Conservation (phyloP, 1,140 invertebrate genomes). For the Anoplophora glabripennis region DNA sequence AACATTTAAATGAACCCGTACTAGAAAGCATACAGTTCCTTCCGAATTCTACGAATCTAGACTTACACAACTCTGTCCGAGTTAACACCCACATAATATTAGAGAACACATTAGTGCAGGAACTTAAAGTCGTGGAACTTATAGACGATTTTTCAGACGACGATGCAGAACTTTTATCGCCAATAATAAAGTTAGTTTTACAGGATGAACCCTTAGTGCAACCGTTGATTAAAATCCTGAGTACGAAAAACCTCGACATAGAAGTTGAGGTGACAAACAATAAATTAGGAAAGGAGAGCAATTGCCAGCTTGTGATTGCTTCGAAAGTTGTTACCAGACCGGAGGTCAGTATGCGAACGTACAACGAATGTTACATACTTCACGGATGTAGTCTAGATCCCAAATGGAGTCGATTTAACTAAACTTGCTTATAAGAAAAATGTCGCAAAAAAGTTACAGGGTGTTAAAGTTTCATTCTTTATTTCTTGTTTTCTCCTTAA, state of each 20-base stretch:
- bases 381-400: too few relatives aligned
- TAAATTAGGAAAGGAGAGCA: conserved; percentile 57
- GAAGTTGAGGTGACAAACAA: conserved; percentile 59
- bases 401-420: too few relatives aligned
- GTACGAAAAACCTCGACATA: conserved; percentile 32
- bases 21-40: conserved; percentile 74
- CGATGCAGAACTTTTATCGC: conserved; percentile 48
- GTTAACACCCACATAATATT: conserved; percentile 27
- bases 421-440: too few relatives aligned
- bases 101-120: conserved; percentile 19
- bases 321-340: conserved; percentile 47
- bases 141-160: too few relatives aligned
- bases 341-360: too few relatives aligned
- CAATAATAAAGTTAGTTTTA: conserved; percentile 56
- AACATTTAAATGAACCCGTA: conserved; percentile 61
- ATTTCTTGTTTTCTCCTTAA: too few relatives aligned
- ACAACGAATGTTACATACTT: too few relatives aligned
- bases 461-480: too few relatives aligned
- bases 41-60: conserved; percentile 52
- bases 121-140: conserved; percentile 15
- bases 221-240: conserved; percentile 54
- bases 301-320: conserved; percentile 56
- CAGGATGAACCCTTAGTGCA: conserved; percentile 59
- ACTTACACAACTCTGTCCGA: conserved; percentile 21
- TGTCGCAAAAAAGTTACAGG: too few relatives aligned